Evolutionary conservation across 2,797 vertebrate species (phyloP).

Genomic region (Nyctibius grandis): DNA sequence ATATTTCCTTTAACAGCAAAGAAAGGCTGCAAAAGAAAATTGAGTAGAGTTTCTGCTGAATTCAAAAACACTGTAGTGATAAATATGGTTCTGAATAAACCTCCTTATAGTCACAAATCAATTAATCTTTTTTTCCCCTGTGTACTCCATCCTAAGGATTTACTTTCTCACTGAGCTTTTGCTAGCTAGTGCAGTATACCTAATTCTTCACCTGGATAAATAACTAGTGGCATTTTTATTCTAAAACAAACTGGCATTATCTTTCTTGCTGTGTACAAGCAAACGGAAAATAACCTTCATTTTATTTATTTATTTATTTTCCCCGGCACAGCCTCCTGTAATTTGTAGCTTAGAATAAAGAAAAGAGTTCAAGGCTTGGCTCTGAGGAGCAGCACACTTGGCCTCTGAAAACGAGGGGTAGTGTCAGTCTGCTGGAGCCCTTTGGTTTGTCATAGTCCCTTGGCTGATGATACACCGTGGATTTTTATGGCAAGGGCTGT

Average conservation of each 20-base stretch:
- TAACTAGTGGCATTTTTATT: conserved; percentile 67
- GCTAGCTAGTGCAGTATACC: background rate
- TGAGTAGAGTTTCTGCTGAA: conserved; percentile 61
- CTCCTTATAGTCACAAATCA: conserved; percentile 59
- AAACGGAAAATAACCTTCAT: conserved; percentile 7
- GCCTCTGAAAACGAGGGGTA: background rate
- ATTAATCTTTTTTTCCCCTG: conserved; percentile 54
- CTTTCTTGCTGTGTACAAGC: conserved; percentile 53
- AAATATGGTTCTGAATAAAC: conserved; percentile 70
- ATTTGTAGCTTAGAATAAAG: background rate
- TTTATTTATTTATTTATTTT: conserved; percentile 11
- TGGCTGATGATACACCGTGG: rapidly evolving
- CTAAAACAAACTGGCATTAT: conserved; percentile 47
- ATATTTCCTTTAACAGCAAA: conserved; percentile 19
- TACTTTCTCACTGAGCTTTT: conserved; percentile 55
- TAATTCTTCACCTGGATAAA: conserved; percentile 61
- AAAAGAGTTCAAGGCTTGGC: background rate
- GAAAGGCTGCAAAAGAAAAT: conserved; percentile 58
- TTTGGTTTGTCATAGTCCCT: background rate
- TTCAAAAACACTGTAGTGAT: conserved; percentile 69
- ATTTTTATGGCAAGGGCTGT: background rate
- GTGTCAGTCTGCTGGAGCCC: background rate
- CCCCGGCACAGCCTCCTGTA: background rate
- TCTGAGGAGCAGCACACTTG: background rate
- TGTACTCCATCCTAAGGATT: conserved; percentile 40